phyloP scores from a whole-genome alignment of 37 sponge, comb jelly and placozoan species.

The Diacarnus erythraeanus region DNA sequence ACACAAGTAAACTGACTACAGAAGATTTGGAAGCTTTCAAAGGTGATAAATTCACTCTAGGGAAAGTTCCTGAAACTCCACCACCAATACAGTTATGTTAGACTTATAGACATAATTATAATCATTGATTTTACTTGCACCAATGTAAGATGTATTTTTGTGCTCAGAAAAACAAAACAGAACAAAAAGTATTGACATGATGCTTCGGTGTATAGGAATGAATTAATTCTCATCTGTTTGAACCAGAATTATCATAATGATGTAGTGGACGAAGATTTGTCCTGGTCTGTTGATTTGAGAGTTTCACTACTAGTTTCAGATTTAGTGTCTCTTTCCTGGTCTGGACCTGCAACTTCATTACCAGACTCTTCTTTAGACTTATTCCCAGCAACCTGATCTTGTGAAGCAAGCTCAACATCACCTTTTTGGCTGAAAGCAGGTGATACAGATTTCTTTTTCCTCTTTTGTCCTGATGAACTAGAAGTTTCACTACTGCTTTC shows the following conservation, averaged over 20 bases:
- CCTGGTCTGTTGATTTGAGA: too few relatives aligned
- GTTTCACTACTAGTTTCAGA: not conserved
- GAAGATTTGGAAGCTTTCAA: slow-evolving; percentile 58
- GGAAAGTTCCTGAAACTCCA: slow-evolving; percentile 58
- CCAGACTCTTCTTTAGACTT: not conserved
- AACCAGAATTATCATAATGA: too few relatives aligned
- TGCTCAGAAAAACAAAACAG: too few relatives aligned
- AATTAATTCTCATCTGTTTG: too few relatives aligned
- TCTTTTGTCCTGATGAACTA: too few relatives aligned
- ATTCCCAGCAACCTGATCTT: not conserved
- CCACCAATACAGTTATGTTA: slow-evolving; percentile 51
- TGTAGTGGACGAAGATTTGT: too few relatives aligned
- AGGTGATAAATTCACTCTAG: slow-evolving; percentile 48
- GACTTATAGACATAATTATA: not conserved
- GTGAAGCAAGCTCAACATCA: too few relatives aligned
- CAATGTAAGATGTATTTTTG: not conserved
- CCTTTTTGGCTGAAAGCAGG: too few relatives aligned
- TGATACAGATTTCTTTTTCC: too few relatives aligned
- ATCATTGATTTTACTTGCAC: not conserved
- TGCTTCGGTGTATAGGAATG: too few relatives aligned
- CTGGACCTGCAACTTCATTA: not conserved
- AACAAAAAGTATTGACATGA: too few relatives aligned
- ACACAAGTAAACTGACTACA: slow-evolving; percentile 11
- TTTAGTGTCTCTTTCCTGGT: not conserved
- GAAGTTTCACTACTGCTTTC: too few relatives aligned